These are phyloP conservation scores for Nematopogon swammerdamellus DNA, from an alignment of 2,888 invertebrate species.

Conservation along the genomic window DNA sequence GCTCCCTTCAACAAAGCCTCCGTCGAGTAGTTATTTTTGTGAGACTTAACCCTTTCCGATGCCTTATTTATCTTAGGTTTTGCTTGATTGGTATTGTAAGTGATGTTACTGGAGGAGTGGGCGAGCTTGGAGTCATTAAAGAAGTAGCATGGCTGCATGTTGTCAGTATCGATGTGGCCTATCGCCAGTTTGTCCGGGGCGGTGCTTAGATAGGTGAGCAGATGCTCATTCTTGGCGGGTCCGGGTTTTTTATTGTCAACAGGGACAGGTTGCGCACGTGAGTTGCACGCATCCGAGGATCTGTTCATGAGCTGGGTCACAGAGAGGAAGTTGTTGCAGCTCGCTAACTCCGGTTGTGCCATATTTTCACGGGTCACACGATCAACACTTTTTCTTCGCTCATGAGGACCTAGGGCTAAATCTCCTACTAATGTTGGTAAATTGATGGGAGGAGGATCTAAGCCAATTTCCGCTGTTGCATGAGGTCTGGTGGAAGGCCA, in stretches of 20 bases:
- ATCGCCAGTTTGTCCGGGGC: background rate
- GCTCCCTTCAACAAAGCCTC: slow-evolving; percentile 42
- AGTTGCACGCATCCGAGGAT: slow-evolving; percentile 31
- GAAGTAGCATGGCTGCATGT: slow-evolving; percentile 33
- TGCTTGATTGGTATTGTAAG: slow-evolving; percentile 32
- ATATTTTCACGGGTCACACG: slow-evolving; percentile 20
- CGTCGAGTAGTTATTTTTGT: slow-evolving; percentile 46
- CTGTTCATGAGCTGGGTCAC: slow-evolving; percentile 50
- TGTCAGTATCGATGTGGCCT: slow-evolving; percentile 22
- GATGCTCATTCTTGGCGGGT: background rate
- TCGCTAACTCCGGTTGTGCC: slow-evolving; percentile 33
- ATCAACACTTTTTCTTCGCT: slow-evolving; percentile 38
- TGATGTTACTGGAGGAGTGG: slow-evolving; percentile 30
- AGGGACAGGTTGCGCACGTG: slow-evolving; percentile 23
- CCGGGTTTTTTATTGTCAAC: background rate
- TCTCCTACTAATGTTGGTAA: slow-evolving; percentile 46
- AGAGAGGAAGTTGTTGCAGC: slow-evolving; percentile 43
- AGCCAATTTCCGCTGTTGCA: slow-evolving; percentile 46
- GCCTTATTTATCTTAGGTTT: slow-evolving; percentile 19
- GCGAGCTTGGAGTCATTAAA: slow-evolving; percentile 34
- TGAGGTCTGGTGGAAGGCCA: slow-evolving; percentile 43
- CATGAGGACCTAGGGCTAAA: slow-evolving; percentile 44
- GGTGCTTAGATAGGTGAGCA: background rate
- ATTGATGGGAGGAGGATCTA: slow-evolving; percentile 47
- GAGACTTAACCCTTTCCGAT: slow-evolving; percentile 33